Evolutionary conservation across 2,888 invertebrate genomes (phyloP).

Genomic region (Xylophagus ater): DNA sequence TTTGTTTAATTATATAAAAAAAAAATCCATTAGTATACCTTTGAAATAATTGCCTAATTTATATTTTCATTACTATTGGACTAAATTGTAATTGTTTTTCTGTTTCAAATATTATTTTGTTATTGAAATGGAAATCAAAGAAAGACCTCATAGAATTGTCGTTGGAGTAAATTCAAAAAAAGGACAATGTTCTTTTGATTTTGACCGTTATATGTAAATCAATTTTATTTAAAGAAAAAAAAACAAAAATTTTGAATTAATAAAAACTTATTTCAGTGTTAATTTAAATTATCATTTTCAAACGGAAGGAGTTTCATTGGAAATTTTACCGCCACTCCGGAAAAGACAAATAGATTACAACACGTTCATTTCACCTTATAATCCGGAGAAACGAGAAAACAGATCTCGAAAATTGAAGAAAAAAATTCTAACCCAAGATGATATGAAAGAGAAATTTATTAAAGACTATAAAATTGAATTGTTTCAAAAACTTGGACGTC

Average conservation of each 20-base stretch:
- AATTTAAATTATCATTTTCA: conserved; percentile 2
- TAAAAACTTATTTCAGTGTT: background rate
- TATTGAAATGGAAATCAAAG: too few species aligned
- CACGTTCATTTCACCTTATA: conserved; percentile 1
- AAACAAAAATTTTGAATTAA: background rate
- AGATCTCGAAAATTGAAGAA: too few species aligned
- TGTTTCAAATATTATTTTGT: too few species aligned
- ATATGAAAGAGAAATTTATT: too few species aligned
- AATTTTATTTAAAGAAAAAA: background rate
- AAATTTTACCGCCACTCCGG: conserved; percentile 1
- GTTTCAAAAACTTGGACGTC: conserved; percentile 1
- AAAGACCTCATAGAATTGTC: conserved; percentile 2
- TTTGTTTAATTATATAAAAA: too few species aligned
- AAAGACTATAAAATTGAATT: too few species aligned
- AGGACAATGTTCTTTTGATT: conserved; percentile 2
- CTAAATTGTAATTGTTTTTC: too few species aligned
- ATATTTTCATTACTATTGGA: too few species aligned
- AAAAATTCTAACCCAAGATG: too few species aligned
- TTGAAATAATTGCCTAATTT: too few species aligned
- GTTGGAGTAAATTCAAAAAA: conserved; percentile 3
- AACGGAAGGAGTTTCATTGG: background rate
- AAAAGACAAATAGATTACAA: conserved; percentile 5
- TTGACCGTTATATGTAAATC: conserved; percentile 3
- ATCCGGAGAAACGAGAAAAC: too few species aligned
- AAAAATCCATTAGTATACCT: too few species aligned